phyloP scores from a whole-genome alignment of 2,888 invertebrate genomes.

The Elegia similella region DNA sequence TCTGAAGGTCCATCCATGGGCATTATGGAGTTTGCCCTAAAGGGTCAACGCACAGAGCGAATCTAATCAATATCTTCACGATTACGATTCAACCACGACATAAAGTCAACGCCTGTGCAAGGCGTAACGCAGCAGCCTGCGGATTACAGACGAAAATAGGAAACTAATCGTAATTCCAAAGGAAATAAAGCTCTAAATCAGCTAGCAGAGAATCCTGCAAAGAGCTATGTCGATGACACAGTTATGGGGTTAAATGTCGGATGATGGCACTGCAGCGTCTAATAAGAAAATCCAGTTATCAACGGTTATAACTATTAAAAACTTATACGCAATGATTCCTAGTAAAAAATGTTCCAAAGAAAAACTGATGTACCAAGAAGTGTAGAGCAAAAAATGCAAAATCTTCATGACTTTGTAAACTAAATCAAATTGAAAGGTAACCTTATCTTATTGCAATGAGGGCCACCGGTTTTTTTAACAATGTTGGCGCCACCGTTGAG shows the following conservation, averaged over 20 bases:
- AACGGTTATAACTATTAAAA: slow-evolving; percentile 4
- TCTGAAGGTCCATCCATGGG: background rate
- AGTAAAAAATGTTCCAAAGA: background rate
- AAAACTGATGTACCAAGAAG: background rate
- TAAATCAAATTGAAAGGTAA: no score
- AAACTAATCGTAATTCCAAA: background rate
- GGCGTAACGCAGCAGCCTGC: background rate
- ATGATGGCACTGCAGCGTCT: slow-evolving; percentile 30
- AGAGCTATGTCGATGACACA: slow-evolving; percentile 10
- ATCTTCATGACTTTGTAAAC: no score
- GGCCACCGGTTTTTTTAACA: no score
- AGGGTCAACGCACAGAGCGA: slow-evolving; percentile 7
- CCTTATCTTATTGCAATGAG: no score
- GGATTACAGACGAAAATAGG: no score
- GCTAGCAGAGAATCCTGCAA: background rate
- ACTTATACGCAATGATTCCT: background rate
- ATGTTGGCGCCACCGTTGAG: no score
- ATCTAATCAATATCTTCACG: slow-evolving; percentile 9
- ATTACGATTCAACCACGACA: background rate
- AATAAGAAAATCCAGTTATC: slow-evolving; percentile 18
- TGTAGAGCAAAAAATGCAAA: background rate
- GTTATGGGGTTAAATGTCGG: slow-evolving; percentile 40
- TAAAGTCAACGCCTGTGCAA: background rate
- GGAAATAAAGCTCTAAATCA: background rate
- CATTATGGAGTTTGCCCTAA: background rate